phyloP scores from a whole-genome alignment of 2,888 invertebrate species.

The Tigriopus californicus region DNA sequence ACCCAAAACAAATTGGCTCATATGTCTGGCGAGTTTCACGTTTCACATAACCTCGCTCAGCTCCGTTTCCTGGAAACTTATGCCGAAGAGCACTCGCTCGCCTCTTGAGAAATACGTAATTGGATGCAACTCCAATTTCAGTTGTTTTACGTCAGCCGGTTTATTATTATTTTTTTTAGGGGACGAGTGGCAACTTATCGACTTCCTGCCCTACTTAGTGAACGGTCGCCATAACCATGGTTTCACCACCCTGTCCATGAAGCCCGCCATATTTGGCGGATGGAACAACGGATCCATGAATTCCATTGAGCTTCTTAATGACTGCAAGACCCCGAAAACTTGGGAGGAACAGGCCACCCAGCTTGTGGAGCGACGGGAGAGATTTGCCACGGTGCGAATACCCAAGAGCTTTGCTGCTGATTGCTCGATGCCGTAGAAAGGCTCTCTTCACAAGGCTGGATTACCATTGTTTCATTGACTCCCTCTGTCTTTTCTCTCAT shows the following conservation, averaged over 20 bases:
- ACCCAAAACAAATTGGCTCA: neutral
- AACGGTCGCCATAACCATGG: constrained; percentile 7
- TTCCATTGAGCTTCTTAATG: neutral
- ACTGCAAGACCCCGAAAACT: neutral
- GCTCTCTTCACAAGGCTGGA: too few relatives aligned
- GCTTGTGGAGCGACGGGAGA: neutral
- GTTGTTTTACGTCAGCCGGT: neutral
- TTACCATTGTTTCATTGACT: too few relatives aligned
- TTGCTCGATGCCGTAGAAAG: neutral
- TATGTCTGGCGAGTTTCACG: neutral
- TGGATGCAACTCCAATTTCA: neutral
- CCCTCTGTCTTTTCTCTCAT: too few relatives aligned
- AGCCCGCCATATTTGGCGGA: constrained; percentile 5
- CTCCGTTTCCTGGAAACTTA: too few relatives aligned
- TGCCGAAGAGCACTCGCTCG: too few relatives aligned
- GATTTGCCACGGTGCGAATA: neutral
- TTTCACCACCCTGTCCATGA: neutral
- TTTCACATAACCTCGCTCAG: too few relatives aligned
- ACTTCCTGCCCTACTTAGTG: neutral
- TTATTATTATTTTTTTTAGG: neutral
- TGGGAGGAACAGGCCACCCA: neutral
- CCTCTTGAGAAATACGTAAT: too few relatives aligned
- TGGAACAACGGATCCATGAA: constrained; percentile 12
- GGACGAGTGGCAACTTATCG: neutral
- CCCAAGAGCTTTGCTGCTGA: neutral